Percentiles rank a stretch among this genome's conserved stretches.
Conservation (phyloP, 2,797 vertebrate genomes). For the Oryzias sinensis region DNA sequence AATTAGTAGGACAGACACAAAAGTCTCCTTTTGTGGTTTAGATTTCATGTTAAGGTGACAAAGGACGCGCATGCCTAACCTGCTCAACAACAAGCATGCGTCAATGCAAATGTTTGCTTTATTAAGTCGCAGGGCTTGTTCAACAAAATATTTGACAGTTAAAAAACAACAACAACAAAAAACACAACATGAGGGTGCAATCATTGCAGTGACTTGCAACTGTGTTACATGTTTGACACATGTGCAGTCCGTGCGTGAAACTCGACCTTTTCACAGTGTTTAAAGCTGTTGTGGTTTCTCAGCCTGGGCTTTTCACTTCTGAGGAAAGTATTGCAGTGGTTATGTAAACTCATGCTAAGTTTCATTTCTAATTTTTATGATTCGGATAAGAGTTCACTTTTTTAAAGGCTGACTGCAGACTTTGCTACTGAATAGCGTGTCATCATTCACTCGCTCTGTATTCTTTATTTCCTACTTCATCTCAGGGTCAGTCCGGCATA, state of each 20-base stretch:
- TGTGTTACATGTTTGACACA: slow-evolving; percentile 23
- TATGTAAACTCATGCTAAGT: slow-evolving; percentile 22
- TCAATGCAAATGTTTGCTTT: slow-evolving; percentile 18
- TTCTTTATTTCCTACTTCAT: slow-evolving; percentile 13
- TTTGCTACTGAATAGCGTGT: slow-evolving; percentile 19
- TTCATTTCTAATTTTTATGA: slow-evolving; percentile 21
- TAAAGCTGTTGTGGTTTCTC: slow-evolving; percentile 15
- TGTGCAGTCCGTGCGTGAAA: slow-evolving; percentile 35
- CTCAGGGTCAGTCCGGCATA: slow-evolving; percentile 39
- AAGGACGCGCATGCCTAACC: slow-evolving; percentile 34
- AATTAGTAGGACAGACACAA: no score
- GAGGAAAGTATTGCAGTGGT: slow-evolving; percentile 24
- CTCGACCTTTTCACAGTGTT: slow-evolving; percentile 11
- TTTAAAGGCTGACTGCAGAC: slow-evolving; percentile 14
- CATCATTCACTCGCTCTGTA: slow-evolving; percentile 32
- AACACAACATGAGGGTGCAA: background rate
- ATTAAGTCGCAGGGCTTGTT: slow-evolving; percentile 28
- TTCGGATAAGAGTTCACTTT: slow-evolving; percentile 32
- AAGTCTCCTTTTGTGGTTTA: background rate
- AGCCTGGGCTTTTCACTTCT: slow-evolving; percentile 9
- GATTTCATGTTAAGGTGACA: slow-evolving; percentile 23
- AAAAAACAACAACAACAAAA: slow-evolving; percentile 5
- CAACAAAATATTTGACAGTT: slow-evolving; percentile 22
- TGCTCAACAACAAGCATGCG: slow-evolving; percentile 48
- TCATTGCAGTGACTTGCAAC: slow-evolving; percentile 7